Conservation (phyloP, 2,888 invertebrate genomes). For the Athalia cordata region DNA sequence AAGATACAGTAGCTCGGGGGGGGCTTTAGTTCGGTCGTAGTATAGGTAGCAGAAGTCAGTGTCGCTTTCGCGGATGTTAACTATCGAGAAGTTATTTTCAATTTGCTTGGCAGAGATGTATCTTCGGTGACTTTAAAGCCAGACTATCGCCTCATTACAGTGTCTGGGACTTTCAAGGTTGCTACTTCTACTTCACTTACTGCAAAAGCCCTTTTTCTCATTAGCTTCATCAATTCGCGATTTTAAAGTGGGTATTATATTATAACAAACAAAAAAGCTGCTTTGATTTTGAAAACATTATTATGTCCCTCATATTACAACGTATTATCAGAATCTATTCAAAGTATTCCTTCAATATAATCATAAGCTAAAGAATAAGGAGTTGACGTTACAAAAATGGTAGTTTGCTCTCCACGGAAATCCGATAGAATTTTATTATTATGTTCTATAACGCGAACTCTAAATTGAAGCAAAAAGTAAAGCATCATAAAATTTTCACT, state of each 20-base stretch:
- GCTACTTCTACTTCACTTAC: neutral
- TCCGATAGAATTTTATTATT: no score
- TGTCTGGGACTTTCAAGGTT: slow-evolving; percentile 21
- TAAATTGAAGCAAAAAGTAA: no score
- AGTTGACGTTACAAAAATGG: no score
- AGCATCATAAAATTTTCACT: no score
- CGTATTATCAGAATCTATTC: slow-evolving; percentile 8
- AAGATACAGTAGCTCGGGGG: no score
- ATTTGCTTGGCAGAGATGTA: slow-evolving; percentile 1
- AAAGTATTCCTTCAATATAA: neutral
- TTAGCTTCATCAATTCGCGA: slow-evolving; percentile 18
- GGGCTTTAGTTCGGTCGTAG: neutral
- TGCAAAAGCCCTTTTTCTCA: slow-evolving; percentile 23
- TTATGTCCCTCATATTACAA: neutral
- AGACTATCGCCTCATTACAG: slow-evolving; percentile 38
- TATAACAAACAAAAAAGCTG: slow-evolving; percentile 12
- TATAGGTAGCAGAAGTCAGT: neutral
- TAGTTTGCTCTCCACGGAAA: no score
- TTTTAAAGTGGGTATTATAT: no score
- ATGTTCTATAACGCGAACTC: neutral
- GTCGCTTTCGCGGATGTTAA: neutral
- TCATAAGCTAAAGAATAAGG: neutral
- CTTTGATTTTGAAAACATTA: neutral
- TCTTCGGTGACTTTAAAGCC: slow-evolving; percentile 16
- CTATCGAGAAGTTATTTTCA: neutral